These are phyloP conservation scores for Oxycera nigricornis DNA, from an alignment of 2,888 invertebrate species.

Conservation along the genomic window DNA sequence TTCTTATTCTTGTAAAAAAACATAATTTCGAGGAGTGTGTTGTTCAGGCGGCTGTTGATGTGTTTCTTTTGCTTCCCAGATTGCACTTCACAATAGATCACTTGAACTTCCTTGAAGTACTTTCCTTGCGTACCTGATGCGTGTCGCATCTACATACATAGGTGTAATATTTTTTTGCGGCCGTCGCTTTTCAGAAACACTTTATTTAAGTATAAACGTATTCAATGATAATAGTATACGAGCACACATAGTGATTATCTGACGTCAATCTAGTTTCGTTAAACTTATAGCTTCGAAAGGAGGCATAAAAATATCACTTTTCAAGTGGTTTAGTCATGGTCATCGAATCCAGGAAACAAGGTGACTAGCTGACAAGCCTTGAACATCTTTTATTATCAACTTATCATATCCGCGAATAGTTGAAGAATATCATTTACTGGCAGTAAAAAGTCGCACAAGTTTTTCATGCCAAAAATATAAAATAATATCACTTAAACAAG, in stretches of 20 bases:
- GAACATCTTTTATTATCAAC: no score
- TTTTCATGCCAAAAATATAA: no score
- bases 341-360: background rate
- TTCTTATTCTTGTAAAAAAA: background rate
- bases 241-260: background rate
- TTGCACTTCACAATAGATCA: background rate
- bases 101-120: background rate
- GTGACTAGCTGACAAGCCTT: no score
- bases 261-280: background rate
- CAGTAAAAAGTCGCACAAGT: no score
- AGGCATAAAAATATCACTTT: background rate
- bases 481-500: no score
- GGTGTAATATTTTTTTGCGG: background rate
- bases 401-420: no score
- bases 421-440: no score
- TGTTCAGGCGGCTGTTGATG: background rate
- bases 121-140: background rate
- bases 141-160: background rate
- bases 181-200: background rate
- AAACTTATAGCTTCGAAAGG: background rate
- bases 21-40: background rate
- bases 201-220: no score
- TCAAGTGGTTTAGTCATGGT: background rate
- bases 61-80: constrained; percentile 3
- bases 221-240: no score